These are phyloP conservation scores for Trisateles emortualis DNA, from an alignment of 2,888 invertebrate genomes.

Conservation along the genomic window DNA sequence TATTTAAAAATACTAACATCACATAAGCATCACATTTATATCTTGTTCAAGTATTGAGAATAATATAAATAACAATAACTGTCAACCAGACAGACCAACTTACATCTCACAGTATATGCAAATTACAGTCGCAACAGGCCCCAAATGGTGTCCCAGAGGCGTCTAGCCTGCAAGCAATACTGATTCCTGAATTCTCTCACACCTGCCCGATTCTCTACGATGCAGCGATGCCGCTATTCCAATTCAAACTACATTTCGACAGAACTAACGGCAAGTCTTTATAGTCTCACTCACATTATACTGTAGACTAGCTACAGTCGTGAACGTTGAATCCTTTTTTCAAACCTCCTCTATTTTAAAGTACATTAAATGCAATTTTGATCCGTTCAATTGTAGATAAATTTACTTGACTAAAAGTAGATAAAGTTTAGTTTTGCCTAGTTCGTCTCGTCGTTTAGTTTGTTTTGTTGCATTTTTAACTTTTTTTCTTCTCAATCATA, in stretches of 20 bases:
- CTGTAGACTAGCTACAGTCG: slow-evolving; percentile 10
- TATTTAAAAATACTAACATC: neutral
- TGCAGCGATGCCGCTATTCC: slow-evolving; percentile 61
- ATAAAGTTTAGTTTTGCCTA: too few relatives aligned
- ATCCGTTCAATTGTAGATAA: neutral
- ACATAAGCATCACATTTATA: neutral
- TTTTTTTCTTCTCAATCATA: too few relatives aligned
- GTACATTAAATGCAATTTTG: neutral
- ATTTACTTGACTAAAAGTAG: too few relatives aligned
- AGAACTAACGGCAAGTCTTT: slow-evolving; percentile 37
- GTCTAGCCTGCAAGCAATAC: slow-evolving; percentile 62
- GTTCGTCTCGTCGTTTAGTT: neutral
- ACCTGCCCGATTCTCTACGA: slow-evolving; percentile 69
- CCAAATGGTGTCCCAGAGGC: slow-evolving; percentile 62
- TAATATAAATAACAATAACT: slow-evolving; percentile 40
- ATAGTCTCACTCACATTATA: slow-evolving; percentile 31
- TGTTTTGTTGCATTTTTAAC: neutral
- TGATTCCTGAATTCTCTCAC: slow-evolving; percentile 66
- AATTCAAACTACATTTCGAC: slow-evolving; percentile 68
- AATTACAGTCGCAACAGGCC: slow-evolving; percentile 66
- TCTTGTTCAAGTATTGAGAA: slow-evolving; percentile 7
- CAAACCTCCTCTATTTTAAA: neutral
- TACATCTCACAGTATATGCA: slow-evolving; percentile 60
- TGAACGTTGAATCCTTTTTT: neutral
- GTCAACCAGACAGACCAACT: slow-evolving; percentile 35